Percentiles rank a stretch among this genome's conserved stretches.
Evolutionary conservation across 2,888 invertebrate genomes (phyloP).

Genomic region (Acanthosepion esculentum): DNA sequence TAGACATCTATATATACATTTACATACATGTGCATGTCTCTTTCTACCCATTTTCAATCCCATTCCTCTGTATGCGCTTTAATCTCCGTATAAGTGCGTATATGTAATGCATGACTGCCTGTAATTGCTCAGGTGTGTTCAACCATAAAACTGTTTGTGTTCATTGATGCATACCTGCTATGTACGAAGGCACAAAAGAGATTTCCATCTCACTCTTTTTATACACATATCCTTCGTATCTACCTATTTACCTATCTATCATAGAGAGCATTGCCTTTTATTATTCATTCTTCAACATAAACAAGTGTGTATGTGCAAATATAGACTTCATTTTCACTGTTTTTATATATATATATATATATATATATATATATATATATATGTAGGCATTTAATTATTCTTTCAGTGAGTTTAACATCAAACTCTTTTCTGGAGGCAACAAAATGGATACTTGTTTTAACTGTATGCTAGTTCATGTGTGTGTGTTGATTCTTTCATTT

Average conservation of each 20-base stretch:
- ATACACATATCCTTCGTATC: background rate
- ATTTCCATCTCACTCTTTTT: background rate
- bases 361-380: too few relatives aligned
- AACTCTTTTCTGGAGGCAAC: too few relatives aligned
- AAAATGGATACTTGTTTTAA: too few relatives aligned
- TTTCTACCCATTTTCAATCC: background rate
- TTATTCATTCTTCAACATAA: too few relatives aligned
- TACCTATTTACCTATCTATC: too few relatives aligned
- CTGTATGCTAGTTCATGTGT: background rate
- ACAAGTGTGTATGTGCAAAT: background rate
- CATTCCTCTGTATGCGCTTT: background rate
- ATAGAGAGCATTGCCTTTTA: background rate
- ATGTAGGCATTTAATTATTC: too few relatives aligned
- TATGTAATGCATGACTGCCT: conserved; percentile 16
- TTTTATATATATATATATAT: too few relatives aligned
- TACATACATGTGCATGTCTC: background rate
- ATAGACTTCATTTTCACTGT: too few relatives aligned
- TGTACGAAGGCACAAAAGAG: background rate
- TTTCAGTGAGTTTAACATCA: too few relatives aligned
- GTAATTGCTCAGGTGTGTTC: conserved; percentile 33
- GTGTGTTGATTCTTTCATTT: too few relatives aligned
- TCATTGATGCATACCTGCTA: background rate
- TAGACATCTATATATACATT: background rate
- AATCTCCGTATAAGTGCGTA: background rate
- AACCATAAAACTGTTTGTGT: conserved; percentile 15